Base-by-base conservation (phyloP, 1,140 invertebrate genomes). In the Drosophila rufa region DNA sequence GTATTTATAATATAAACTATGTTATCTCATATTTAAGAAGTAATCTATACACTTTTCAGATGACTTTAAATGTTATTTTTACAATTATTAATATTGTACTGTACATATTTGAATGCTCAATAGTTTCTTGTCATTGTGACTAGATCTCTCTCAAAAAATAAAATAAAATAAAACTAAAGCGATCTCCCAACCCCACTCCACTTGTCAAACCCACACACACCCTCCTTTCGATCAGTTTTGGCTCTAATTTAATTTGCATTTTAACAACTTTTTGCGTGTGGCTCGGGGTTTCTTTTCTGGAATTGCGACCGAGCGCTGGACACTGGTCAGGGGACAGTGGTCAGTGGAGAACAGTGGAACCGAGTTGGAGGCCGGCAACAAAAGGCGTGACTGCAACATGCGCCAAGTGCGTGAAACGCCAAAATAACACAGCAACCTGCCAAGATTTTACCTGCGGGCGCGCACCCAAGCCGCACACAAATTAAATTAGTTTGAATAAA, bases 401-500 rank as follows among this genome's bases (percentile, higher is more conserved):
- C 84, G 84, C 77, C 85, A 85, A 89, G 85, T 90, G 85, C 85
- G 85, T 90, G 85, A 90, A 90, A 90, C 75, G 81, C 81, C 80
- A 81, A 90, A 89, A 90, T 79, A 81, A 85, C 85, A 81, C 78
- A 89, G 81, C 85, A 90, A 90, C 85, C 81, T 90, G 85, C 84
- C 81, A 81, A 74, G 42, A 71, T 43, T 66, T 64, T 75, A 90
- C 70, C 85, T 90, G 85, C 85, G 78, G 85, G 85, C 85, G 64
- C 57, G 73, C 75, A 87, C 77, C 77, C 68, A 81, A 79, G 67
- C 78, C 64, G 85, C 67, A 75, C 81, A 82, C 85, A 90, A 90
- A 90, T 90, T 90, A 90, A 90, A 90, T 90, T 90, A 90, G 85
- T 90, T 90, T 90, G 85, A 90, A 90, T 90, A 90, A 90, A 89